Percentiles rank a stretch among this genome's conserved stretches.
Conservation (phyloP, 1,140 invertebrate species). For the Megalonaias nervosa region DNA sequence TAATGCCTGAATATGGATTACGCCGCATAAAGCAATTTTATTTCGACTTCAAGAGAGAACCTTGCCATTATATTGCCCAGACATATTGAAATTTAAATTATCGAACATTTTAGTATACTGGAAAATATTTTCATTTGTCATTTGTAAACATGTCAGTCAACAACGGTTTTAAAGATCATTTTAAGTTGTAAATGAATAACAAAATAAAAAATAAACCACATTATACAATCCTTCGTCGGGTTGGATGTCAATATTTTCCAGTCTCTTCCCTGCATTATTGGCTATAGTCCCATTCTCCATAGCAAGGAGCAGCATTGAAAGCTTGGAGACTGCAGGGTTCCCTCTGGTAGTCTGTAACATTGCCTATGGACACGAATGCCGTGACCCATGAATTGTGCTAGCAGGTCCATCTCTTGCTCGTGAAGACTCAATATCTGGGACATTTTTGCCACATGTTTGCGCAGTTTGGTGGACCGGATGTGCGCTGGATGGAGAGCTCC, state of each 20-base stretch:
- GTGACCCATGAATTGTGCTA: slow-evolving; percentile 12
- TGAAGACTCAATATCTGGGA: not conserved
- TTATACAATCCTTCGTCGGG: too few relatives aligned
- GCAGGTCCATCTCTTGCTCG: slow-evolving; percentile 5
- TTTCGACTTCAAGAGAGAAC: too few relatives aligned
- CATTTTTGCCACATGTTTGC: slow-evolving; percentile 20
- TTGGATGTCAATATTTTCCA: not conserved
- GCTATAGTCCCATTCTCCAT: slow-evolving; percentile 8
- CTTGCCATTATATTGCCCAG: too few relatives aligned
- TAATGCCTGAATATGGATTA: too few relatives aligned
- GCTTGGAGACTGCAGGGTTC: slow-evolving; percentile 15
- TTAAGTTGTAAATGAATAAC: too few relatives aligned
- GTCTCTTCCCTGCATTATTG: not conserved
- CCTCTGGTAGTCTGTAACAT: slow-evolving; percentile 11
- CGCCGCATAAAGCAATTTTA: too few relatives aligned
- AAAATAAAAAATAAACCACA: too few relatives aligned
- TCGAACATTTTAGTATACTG: too few relatives aligned
- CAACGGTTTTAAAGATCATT: too few relatives aligned
- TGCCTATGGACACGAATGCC: slow-evolving; percentile 5
- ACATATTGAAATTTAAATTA: too few relatives aligned
- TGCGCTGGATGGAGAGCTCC: not conserved
- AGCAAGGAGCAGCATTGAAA: not conserved
- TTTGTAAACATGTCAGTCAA: too few relatives aligned
- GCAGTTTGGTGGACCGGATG: slow-evolving; percentile 7
- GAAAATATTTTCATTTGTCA: too few relatives aligned